phyloP scores from a whole-genome alignment of 2,888 invertebrate species.

The Drosophila cognata region DNA sequence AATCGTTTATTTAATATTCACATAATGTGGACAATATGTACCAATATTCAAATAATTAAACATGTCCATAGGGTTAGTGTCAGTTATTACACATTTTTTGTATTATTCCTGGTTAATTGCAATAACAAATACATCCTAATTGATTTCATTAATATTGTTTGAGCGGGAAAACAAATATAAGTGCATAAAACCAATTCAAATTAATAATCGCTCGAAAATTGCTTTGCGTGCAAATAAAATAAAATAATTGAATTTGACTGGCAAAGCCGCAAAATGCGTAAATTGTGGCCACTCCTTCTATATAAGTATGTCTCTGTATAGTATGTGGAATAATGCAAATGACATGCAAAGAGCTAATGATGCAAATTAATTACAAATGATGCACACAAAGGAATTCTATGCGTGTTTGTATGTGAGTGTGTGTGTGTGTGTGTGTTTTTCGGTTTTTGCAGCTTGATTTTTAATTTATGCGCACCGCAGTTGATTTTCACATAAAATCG shows the following conservation, averaged over 20 bases:
- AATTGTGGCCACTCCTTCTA: conserved; percentile 52
- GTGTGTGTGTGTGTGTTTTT: conserved; percentile 14
- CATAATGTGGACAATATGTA: conserved; percentile 9
- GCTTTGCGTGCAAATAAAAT: conserved; percentile 35
- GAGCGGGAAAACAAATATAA: conserved; percentile 63
- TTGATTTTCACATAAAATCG: conserved; percentile 78
- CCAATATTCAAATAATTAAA: conserved; percentile 18
- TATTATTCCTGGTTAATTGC: not conserved
- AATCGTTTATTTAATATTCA: conserved; percentile 4
- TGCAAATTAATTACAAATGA: conserved; percentile 79
- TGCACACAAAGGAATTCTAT: conserved; percentile 43
- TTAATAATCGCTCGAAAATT: conserved; percentile 58
- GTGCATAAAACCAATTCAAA: conserved; percentile 52
- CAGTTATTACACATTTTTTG: conserved; percentile 5
- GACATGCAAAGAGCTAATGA: conserved; percentile 59
- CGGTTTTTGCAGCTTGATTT: conserved; percentile 65
- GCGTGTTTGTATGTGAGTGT: conserved; percentile 9
- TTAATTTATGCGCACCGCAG: conserved; percentile 79
- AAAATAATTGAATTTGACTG: conserved; percentile 73
- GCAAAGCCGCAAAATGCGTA: conserved; percentile 69
- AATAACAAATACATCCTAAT: conserved; percentile 52
- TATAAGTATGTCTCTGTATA: not conserved
- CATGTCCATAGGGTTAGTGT: conserved; percentile 43
- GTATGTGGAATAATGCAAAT: conserved; percentile 32
- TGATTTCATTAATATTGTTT: conserved; percentile 62